A percentile compares a stretch with the other conserved stretches of the same genome.
Evolutionary conservation across 2,113 vertebrate genomes (phyloP).

Genomic region (Nesoenas mayeri): DNA sequence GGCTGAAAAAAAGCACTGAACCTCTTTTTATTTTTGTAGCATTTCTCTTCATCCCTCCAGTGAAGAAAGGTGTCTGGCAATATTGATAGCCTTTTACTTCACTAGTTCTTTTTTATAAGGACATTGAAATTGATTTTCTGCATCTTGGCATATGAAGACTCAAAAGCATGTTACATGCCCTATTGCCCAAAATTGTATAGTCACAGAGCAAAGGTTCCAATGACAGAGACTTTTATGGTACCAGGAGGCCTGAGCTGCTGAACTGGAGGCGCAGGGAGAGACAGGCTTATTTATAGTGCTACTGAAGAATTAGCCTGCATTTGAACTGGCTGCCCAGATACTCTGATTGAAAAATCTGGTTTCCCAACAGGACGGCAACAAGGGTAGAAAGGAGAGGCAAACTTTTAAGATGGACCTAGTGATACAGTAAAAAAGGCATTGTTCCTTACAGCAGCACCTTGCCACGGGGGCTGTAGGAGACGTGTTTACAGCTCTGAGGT

Average conservation of each 20-base stretch:
- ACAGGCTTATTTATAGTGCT: slow-evolving; percentile 29
- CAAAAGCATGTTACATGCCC: slow-evolving; percentile 25
- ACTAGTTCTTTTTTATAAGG: not conserved
- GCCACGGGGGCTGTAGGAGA: not conserved
- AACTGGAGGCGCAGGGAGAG: slow-evolving; percentile 5
- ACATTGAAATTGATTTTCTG: slow-evolving; percentile 61
- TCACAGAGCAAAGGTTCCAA: slow-evolving; percentile 7
- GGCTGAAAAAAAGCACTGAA: not conserved
- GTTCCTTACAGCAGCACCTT: rapidly evolving
- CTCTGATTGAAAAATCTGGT: not conserved
- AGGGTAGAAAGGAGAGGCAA: not conserved
- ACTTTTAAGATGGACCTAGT: not conserved
- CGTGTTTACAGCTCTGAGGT: not conserved
- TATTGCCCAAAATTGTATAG: slow-evolving; percentile 8
- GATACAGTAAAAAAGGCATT: not conserved
- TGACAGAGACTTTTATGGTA: slow-evolving; percentile 33
- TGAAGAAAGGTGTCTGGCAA: not conserved
- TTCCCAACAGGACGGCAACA: not conserved
- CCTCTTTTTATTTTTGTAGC: not conserved
- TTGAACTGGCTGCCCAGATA: not conserved
- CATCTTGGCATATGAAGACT: slow-evolving; percentile 38
- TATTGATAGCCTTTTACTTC: slow-evolving; percentile 11
- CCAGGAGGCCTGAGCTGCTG: slow-evolving; percentile 27
- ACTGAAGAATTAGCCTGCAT: slow-evolving; percentile 30
- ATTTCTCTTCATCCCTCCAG: not conserved